Percentiles rank a stretch among this genome's conserved stretches.
phyloP scores from a whole-genome alignment of 2,113 vertebrate species.

The Brevimyrus niger region DNA sequence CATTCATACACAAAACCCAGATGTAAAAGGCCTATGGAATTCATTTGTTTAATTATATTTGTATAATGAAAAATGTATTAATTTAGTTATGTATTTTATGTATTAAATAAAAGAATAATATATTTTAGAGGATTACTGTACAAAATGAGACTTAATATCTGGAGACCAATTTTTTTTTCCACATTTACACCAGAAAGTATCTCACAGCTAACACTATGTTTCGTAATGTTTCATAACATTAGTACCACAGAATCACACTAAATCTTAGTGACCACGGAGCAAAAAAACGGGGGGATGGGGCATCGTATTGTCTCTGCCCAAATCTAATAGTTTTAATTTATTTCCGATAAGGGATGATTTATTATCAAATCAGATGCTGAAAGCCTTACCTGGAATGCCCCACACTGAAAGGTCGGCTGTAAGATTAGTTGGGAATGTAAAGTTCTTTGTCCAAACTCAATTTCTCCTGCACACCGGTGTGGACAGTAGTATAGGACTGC shows the following conservation, averaged over 20 bases:
- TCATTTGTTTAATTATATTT: background rate
- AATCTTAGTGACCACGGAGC: background rate
- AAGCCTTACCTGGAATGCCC: background rate
- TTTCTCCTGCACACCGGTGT: background rate
- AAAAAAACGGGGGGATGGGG: background rate
- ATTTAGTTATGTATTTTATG: background rate
- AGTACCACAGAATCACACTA: background rate
- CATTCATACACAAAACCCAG: background rate
- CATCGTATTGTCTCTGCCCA: background rate
- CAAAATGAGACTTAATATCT: background rate
- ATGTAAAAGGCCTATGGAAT: background rate
- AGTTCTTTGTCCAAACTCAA: background rate
- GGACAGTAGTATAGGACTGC: background rate
- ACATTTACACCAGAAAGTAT: background rate
- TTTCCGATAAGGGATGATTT: background rate
- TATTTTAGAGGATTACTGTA: background rate
- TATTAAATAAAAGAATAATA: background rate
- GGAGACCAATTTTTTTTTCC: background rate
- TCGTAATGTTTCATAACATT: background rate
- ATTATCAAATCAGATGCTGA: background rate
- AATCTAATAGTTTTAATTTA: slow-evolving; percentile 12
- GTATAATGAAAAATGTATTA: background rate
- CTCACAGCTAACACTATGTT: background rate
- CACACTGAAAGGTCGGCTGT: background rate
- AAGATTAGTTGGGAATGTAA: background rate